These are phyloP conservation scores for Cataglyphis hispanica DNA, from an alignment of 1,140 invertebrate genomes.

Conservation along the genomic window DNA sequence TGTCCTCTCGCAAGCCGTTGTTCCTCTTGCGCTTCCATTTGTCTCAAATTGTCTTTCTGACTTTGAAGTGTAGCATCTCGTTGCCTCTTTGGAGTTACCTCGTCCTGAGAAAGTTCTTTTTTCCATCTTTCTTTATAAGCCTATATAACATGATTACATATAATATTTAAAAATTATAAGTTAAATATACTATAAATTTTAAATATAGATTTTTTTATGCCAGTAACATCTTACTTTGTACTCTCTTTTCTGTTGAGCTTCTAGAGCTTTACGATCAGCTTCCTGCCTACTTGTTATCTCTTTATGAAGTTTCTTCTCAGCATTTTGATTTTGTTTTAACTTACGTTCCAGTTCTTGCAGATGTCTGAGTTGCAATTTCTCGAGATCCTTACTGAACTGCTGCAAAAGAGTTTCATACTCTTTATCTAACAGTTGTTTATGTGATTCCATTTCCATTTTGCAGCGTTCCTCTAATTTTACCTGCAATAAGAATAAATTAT, in stretches of 20 bases:
- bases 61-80: conserved; percentile 96
- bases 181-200: conserved; percentile 4
- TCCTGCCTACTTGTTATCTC: conserved; percentile 96
- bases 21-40: conserved; percentile 96
- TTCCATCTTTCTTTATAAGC: conserved; percentile 98
- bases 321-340: conserved; percentile 94
- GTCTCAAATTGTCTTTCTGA: conserved; percentile 97
- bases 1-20: conserved; percentile 94
- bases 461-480: conserved; percentile 97
- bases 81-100: conserved; percentile 96
- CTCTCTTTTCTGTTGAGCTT: conserved; percentile 97
- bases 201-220: neutral
- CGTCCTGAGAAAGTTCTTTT: conserved; percentile 96
- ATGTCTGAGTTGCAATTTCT: conserved; percentile 95
- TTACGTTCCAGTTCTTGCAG: conserved; percentile 96
- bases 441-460: conserved; percentile 98
- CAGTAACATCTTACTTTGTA: conserved; percentile 91
- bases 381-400: conserved; percentile 96
- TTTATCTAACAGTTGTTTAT: conserved; percentile 97
- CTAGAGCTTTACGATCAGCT: conserved; percentile 95
- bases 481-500: conserved; percentile 60
- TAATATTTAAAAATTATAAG: conserved; percentile 41
- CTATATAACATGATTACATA: conserved; percentile 69
- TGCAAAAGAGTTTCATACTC: conserved; percentile 97
- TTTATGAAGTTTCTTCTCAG: conserved; percentile 97